phyloP scores from a whole-genome alignment of 2,888 invertebrate genomes.

The Tiliacea citrago region DNA sequence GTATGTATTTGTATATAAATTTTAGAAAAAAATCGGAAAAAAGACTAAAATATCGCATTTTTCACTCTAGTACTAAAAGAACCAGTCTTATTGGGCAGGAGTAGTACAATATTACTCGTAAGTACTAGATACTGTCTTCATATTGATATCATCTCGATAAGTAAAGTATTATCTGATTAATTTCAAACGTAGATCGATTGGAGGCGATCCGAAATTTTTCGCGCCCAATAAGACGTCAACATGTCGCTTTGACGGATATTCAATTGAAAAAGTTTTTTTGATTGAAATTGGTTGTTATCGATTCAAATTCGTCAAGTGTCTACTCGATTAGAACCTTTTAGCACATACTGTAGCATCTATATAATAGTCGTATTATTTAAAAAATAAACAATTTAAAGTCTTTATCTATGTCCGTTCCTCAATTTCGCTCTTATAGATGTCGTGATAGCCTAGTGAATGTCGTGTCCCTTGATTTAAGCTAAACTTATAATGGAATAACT shows the following conservation, averaged over 20 bases:
- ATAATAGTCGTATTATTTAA: slow-evolving; percentile 83
- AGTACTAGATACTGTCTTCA: slow-evolving; percentile 59
- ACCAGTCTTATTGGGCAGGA: slow-evolving; percentile 71
- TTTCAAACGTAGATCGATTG: slow-evolving; percentile 50
- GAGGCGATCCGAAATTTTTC: slow-evolving; percentile 54
- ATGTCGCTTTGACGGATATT: slow-evolving; percentile 56
- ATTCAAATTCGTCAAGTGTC: slow-evolving; percentile 66
- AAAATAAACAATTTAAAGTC: slow-evolving; percentile 82
- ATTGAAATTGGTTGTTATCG: slow-evolving; percentile 58
- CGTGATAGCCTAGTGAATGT: slow-evolving; percentile 89
- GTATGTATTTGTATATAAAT: slow-evolving; percentile 84
- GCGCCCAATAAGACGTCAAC: slow-evolving; percentile 66
- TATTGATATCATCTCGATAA: slow-evolving; percentile 53
- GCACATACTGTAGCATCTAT: slow-evolving; percentile 78
- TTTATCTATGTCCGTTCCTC: slow-evolving; percentile 90
- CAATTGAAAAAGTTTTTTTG: slow-evolving; percentile 61
- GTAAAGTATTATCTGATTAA: slow-evolving; percentile 51
- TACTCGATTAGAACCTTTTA: slow-evolving; percentile 73
- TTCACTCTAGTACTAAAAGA: slow-evolving; percentile 67
- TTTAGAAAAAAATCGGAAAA: slow-evolving; percentile 79
- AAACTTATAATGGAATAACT: slow-evolving; percentile 74
- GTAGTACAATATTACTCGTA: slow-evolving; percentile 62
- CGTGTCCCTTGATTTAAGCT: slow-evolving; percentile 83
- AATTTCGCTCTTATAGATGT: slow-evolving; percentile 90
- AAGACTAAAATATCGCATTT: slow-evolving; percentile 75